Evolutionary conservation across 2,113 vertebrate genomes (phyloP).

Genomic region (Clupea harengus): DNA sequence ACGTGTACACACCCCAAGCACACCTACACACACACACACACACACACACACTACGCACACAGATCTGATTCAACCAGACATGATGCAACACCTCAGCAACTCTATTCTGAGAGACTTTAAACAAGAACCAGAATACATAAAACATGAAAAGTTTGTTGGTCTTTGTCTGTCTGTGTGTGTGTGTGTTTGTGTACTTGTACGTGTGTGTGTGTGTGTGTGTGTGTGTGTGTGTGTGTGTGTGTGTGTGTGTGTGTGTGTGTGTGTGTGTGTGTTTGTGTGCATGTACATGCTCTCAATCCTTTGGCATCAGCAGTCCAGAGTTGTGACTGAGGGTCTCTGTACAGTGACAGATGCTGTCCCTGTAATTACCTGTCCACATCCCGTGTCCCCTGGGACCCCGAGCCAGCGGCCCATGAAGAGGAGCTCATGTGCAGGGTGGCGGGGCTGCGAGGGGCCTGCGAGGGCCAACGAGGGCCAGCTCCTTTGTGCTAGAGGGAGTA

Average conservation of each 20-base stretch:
- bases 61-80: conserved; percentile 69
- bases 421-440: conserved; percentile 53
- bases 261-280: neutral
- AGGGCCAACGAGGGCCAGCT: conserved; percentile 55
- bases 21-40: neutral
- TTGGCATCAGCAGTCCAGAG: neutral
- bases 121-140: conserved; percentile 9
- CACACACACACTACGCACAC: conserved; percentile 54
- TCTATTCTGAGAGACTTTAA: conserved; percentile 40
- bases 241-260: neutral
- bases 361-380: neutral
- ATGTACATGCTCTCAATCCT: neutral
- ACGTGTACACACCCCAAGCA: too few relatives aligned
- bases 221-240: neutral
- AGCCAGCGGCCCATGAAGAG: conserved; percentile 46
- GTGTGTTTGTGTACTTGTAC: neutral
- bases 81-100: conserved; percentile 73
- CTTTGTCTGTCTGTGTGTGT: neutral
- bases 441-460: conserved; percentile 43
- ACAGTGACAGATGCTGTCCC: neutral
- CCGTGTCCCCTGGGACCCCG: neutral
- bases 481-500: conserved; percentile 71
- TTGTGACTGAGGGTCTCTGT: neutral
- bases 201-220: neutral
- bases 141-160: neutral